Conservation (phyloP, 2,113 vertebrate genomes). For the Centrocercus urophasianus region DNA sequence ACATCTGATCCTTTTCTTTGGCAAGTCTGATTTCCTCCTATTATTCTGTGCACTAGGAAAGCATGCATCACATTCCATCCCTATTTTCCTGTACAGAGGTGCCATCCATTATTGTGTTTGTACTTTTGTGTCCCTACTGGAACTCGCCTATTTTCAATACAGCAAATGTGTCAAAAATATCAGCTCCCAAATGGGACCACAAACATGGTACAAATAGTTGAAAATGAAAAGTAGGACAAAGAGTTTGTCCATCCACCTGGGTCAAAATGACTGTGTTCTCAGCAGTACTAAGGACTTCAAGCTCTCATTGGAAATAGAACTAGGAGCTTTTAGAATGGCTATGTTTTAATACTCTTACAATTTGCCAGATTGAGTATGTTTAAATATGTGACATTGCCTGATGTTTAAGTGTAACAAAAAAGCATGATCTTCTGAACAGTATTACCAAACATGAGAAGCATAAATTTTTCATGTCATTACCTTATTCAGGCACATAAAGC, state of each 20-base stretch:
- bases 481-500: neutral
- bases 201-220: neutral
- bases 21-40: slow-evolving; percentile 34
- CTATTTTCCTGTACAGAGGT: slow-evolving; percentile 26
- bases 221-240: neutral
- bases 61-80: neutral
- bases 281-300: neutral
- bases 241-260: neutral
- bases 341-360: neutral
- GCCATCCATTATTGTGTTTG: neutral
- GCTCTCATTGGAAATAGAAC: neutral
- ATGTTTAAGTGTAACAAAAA: neutral
- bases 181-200: neutral
- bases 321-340: neutral
- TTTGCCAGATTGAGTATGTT: neutral
- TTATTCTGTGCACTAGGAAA: neutral
- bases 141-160: neutral
- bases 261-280: neutral
- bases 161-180: neutral
- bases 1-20: neutral
- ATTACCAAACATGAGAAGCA: neutral
- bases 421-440: neutral
- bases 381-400: neutral
- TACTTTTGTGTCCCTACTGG: neutral
- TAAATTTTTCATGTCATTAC: slow-evolving; percentile 8